Base-by-base conservation (phyloP, 2,797 vertebrate genomes). In the Argentina silus region DNA sequence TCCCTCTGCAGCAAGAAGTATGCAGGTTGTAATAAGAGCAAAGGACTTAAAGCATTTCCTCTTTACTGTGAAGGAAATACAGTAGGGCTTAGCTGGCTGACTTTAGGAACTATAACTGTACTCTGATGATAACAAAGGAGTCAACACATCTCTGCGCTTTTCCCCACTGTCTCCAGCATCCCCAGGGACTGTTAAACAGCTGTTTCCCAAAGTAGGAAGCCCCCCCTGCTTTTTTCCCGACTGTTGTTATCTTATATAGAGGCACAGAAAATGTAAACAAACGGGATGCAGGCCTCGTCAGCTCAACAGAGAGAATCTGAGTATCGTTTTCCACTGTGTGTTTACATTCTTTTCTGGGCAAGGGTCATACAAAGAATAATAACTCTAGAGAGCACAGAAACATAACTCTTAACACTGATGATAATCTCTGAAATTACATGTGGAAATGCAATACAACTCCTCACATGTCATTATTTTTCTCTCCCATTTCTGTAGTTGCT, bases 131-230 rank as follows among this genome's bases (percentile, higher is more conserved):
- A 21, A 12, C 5, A 21, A 64, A 63, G 27, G 27, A 4, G 4
- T n/a, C 14, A 62, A 15, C 15, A 42, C 15, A 62, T 7, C 0
- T 5, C n/a, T 17, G 61, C 14, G 14, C 7, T 44, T 43, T 17
- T 15, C 4, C 47, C 45, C 17, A 23, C 23, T 53, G 12, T 8
- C 15, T 48, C 14, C 14, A 5, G 50, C 21, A 0, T 9, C 66
- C 50, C 72, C 79, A 78, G 76, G 77, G 71, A 73, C 57, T 81
- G 74, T 86, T 87, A 83, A 86, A 73, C 88, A 87, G 86, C 85
- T 86, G 88, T 84, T 91, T 90, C 81, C 85, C 79, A 83, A 91
- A 88, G 90, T 85, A 90, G 86, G 86, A 89, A 86, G 80, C 82
- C 65, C 74, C 81, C 69, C 61, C 50, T 71, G 60, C 67, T 59